A percentile compares a stretch with the other conserved stretches of the same genome.
These are phyloP conservation scores for Sarcophaga variegata DNA, from an alignment of 2,888 invertebrate genomes.

Conservation along the genomic window DNA sequence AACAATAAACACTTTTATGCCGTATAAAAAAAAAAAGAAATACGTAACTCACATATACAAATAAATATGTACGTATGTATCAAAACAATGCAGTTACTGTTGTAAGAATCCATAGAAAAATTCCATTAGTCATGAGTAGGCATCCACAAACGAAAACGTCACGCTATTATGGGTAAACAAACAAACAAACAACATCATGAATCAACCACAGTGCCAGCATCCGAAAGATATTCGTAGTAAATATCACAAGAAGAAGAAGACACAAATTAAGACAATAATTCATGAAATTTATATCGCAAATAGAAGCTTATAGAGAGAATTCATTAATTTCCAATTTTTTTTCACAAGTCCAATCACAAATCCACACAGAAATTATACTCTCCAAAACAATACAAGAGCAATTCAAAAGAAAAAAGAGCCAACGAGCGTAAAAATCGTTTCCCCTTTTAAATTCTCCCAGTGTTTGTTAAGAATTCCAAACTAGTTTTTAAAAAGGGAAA, in stretches of 20 bases:
- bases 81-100: conserved; percentile 32
- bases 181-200: neutral
- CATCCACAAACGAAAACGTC: neutral
- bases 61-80: conserved; percentile 10
- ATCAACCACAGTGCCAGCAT: neutral
- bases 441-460: too few relatives aligned
- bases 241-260: neutral
- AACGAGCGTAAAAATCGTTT: too few relatives aligned
- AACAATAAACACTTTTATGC: neutral
- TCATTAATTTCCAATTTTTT: too few relatives aligned
- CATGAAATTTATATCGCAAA: neutral
- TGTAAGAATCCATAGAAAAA: conserved; percentile 42
- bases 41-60: neutral
- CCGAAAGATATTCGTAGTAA: neutral
- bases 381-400: too few relatives aligned
- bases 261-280: neutral
- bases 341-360: too few relatives aligned
- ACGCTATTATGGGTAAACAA: neutral
- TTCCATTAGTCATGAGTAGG: neutral
- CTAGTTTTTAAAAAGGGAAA: too few relatives aligned
- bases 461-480: too few relatives aligned
- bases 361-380: too few relatives aligned
- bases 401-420: too few relatives aligned
- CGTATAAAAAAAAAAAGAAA: conserved; percentile 11
- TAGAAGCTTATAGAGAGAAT: too few relatives aligned